Evolutionary conservation across 2,888 invertebrate species (phyloP).

Genomic region (Drosophila paramelanica): DNA sequence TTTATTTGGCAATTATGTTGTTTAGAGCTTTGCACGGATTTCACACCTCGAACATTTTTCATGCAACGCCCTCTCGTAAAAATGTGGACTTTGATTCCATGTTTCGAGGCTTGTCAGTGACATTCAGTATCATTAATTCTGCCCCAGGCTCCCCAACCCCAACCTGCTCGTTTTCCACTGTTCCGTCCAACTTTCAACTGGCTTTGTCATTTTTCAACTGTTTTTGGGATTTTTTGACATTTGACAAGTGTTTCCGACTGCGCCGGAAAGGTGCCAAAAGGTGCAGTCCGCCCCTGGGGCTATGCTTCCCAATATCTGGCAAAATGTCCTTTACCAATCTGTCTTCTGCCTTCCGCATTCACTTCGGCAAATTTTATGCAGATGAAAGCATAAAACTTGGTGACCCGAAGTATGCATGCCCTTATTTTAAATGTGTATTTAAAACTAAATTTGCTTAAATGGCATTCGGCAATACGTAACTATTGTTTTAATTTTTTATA

Average conservation of each 20-base stretch:
- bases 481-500: no score
- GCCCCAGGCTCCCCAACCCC: constrained; percentile 8
- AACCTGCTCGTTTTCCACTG: not conserved
- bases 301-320: constrained; percentile 2
- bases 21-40: constrained; percentile 69
- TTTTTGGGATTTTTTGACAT: constrained; percentile 69
- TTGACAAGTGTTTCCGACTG: constrained; percentile 75
- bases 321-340: constrained; percentile 39
- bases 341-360: constrained; percentile 25
- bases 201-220: constrained; percentile 73
- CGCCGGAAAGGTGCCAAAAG: constrained; percentile 65
- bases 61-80: constrained; percentile 38
- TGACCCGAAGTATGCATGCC: not conserved
- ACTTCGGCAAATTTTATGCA: constrained; percentile 42
- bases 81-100: constrained; percentile 73
- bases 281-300: constrained; percentile 36
- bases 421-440: not conserved
- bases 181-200: constrained; percentile 31
- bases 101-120: constrained; percentile 82
- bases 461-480: no score
- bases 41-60: constrained; percentile 79
- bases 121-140: constrained; percentile 83
- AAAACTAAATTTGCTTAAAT: no score
- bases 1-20: constrained; percentile 83
- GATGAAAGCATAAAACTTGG: constrained; percentile 18